Conservation (phyloP, 2,797 vertebrate species). For the Pogoniulus pusillus region DNA sequence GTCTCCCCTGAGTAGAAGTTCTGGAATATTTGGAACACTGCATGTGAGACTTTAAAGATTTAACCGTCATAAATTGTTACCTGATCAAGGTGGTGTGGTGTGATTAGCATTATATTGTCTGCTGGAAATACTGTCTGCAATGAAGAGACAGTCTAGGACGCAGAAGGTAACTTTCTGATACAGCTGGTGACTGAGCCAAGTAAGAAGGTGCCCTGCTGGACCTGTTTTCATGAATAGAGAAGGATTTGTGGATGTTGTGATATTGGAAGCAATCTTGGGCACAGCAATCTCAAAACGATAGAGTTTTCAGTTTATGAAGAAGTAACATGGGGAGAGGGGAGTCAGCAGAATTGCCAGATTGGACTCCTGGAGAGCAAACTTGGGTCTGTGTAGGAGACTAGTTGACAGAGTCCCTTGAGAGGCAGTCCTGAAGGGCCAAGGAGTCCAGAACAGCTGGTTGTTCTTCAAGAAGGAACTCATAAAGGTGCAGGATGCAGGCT, state of each 20-base stretch:
- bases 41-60: background rate
- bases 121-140: background rate
- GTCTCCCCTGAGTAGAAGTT: background rate
- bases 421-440: background rate
- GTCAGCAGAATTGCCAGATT: background rate
- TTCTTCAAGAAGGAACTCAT: background rate
- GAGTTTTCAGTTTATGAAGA: background rate
- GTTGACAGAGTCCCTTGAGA: background rate
- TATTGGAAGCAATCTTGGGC: background rate
- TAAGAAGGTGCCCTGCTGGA: background rate
- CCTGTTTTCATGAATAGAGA: background rate
- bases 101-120: background rate
- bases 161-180: background rate
- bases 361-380: background rate
- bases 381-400: background rate
- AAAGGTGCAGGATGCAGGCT: no score
- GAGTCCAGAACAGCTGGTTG: background rate
- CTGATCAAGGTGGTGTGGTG: background rate
- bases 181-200: background rate
- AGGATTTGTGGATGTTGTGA: background rate
- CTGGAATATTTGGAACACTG: background rate
- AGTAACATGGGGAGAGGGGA: background rate
- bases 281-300: fast-evolving
- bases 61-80: background rate
- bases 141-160: background rate